A percentile compares a stretch with the other conserved stretches of the same genome.
Evolutionary conservation across 2,888 invertebrate species (phyloP).

Genomic region (Drosophila acutilabella): DNA sequence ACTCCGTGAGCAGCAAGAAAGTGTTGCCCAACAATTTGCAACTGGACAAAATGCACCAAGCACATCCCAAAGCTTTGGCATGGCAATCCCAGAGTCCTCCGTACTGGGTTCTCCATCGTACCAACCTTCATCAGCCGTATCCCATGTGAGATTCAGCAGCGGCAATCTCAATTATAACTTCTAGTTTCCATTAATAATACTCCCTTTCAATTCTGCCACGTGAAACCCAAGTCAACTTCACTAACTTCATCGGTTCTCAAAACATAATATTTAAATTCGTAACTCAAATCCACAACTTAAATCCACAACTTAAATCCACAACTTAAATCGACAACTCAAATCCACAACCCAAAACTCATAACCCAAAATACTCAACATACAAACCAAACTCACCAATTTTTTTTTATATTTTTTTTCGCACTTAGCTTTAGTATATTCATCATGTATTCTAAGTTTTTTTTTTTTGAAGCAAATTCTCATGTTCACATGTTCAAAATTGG

Average conservation of each 20-base stretch:
- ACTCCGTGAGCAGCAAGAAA: conserved; percentile 69
- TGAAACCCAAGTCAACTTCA: not conserved
- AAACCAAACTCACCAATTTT: not conserved
- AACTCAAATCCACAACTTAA: too few species aligned
- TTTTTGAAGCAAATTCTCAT: conserved; percentile 1
- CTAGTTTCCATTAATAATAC: conserved; percentile 35
- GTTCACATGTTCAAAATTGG: conserved; percentile 16
- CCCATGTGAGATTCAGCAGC: conserved; percentile 86
- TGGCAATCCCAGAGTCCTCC: conserved; percentile 67
- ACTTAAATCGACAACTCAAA: too few species aligned
- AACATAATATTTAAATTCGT: too few species aligned
- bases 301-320: too few species aligned
- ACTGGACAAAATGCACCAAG: conserved; percentile 57
- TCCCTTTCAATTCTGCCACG: not conserved
- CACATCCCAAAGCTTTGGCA: conserved; percentile 56
- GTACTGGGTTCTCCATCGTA: conserved; percentile 76
- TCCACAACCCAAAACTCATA: not conserved
- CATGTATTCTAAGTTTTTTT: conserved; percentile 11
- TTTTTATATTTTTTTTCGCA: conserved; percentile 14
- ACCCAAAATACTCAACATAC: not conserved
- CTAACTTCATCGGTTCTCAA: too few species aligned
- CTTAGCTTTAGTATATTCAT: conserved; percentile 30
- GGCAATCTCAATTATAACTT: conserved; percentile 83
- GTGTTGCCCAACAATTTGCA: conserved; percentile 68
- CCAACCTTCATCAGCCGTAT: conserved; percentile 85